A percentile compares a stretch with the other conserved stretches of the same genome.
phyloP scores from a whole-genome alignment of 2,888 invertebrate species.

The Parnassius glacialis region DNA sequence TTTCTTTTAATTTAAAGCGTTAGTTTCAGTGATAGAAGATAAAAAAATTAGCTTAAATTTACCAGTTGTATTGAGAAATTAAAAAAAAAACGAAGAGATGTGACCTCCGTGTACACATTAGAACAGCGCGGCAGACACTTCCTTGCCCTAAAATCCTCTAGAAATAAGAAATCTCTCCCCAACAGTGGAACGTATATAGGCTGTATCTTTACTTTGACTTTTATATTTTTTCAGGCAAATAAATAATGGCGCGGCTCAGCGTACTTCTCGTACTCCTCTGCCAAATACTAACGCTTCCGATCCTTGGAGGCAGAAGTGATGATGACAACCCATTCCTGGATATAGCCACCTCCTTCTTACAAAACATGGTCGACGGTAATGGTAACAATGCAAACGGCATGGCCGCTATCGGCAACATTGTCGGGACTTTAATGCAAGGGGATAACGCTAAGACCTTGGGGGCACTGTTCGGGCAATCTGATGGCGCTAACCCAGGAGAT shows the following conservation, averaged over 20 bases:
- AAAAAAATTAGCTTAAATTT: too few species aligned
- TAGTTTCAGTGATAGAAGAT: too few species aligned
- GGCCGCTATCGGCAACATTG: constrained; percentile 83
- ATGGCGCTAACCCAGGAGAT: constrained; percentile 64
- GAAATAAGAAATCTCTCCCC: background rate
- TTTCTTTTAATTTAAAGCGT: too few species aligned
- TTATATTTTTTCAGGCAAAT: constrained; percentile 10
- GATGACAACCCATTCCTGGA: constrained; percentile 83
- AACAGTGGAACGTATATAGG: background rate
- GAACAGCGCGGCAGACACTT: background rate
- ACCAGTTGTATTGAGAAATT: too few species aligned
- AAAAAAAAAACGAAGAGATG: background rate
- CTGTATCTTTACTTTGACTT: background rate
- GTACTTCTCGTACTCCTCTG: constrained; percentile 46
- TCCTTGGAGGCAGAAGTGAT: constrained; percentile 51
- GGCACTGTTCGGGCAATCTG: constrained; percentile 55
- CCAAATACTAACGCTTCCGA: constrained; percentile 50
- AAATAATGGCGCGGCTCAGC: constrained; percentile 51
- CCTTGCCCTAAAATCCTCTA: background rate
- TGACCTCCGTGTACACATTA: background rate
- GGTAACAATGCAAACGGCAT: constrained; percentile 62
- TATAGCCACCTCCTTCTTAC: constrained; percentile 85
- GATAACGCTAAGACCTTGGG: constrained; percentile 81
- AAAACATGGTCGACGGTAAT: constrained; percentile 77
- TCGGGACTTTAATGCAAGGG: constrained; percentile 85